Base-by-base conservation (phyloP, 2,888 invertebrate species). In the Pandemis corylana region DNA sequence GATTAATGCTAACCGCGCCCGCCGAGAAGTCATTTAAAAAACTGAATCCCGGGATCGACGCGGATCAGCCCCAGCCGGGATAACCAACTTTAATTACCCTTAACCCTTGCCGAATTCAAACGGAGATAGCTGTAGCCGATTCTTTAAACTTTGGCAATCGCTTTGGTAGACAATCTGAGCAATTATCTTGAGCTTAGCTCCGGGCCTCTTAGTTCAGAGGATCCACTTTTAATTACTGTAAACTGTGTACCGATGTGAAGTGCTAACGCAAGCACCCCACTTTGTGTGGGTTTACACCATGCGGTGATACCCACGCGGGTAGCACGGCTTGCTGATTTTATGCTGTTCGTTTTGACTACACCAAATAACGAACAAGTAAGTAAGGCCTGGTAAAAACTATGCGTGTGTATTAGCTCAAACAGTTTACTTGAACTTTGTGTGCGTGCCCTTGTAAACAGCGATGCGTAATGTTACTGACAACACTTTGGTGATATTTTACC, bases 11-110 rank as follows among this genome's bases (percentile, higher is more conserved):
- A 49, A 36, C 65, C 61, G 70, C 65, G 56, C 41, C 15, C 68
- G 68, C 64, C 59, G 68, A 69, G 66, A 76, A 72, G 72, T 67
- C 70, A 70, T 70, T 72, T 71, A 70, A 77, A 72, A 76, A 69
- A 76, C 76, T 36, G 71, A 71, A 75, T 76, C 77, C 72, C 64
- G 36, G 76, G 53, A 69, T 72, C 68, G 69, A 63, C 67, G 73
- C n/a, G 53, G 62, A 15, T 61, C 62, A 72, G 51, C 42, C 42
- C 15, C 68, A 36, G 46, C 78, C 68, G 76, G 89, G 92, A 89
- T 92, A 89, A 90, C 83, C 83, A 90, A 92, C 83, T 93, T 92
- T 91, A 91, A 93, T 93, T 89, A 85, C 86, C 81, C 90, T 90
- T 89, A 92, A 91, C 92, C 90, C 92, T 90, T 89, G 87, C 90